These are phyloP conservation scores for Montipora capitata DNA, from an alignment of 92 coral and sea anemone species.

Conservation along the genomic window DNA sequence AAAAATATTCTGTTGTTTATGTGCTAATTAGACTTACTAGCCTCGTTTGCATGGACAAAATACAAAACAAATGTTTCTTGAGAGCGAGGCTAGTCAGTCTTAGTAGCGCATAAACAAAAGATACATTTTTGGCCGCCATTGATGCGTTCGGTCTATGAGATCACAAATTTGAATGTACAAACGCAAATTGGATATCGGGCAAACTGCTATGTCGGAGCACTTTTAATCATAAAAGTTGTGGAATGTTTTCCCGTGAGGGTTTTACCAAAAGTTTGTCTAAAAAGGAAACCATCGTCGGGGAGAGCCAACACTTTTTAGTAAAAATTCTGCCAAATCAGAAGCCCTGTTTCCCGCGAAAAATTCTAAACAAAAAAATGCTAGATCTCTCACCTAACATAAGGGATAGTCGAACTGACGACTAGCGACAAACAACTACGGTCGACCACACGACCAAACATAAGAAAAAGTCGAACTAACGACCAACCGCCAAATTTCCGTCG, in stretches of 20 bases:
- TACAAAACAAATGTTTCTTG: too few relatives aligned
- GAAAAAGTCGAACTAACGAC: neutral
- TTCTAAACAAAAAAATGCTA: slow-evolving; percentile 18
- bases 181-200: slow-evolving; percentile 55
- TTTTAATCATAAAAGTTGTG: slow-evolving; percentile 36
- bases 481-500: neutral
- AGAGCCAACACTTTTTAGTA: slow-evolving; percentile 5
- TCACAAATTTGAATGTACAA: slow-evolving; percentile 59
- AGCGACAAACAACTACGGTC: slow-evolving; percentile 4
- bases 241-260: slow-evolving; percentile 52
- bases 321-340: slow-evolving; percentile 52
- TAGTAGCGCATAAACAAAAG: too few relatives aligned
- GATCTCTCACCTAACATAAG: slow-evolving; percentile 16
- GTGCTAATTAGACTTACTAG: too few relatives aligned
- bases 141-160: neutral
- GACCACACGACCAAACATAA: neutral
- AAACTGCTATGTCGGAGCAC: slow-evolving; percentile 10
- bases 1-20: too few relatives aligned
- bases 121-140: too few relatives aligned
- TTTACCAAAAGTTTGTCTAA: slow-evolving; percentile 63
- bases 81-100: too few relatives aligned
- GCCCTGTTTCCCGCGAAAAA: slow-evolving; percentile 47
- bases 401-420: slow-evolving; percentile 6
- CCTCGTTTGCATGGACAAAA: too few relatives aligned
- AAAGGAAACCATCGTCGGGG: slow-evolving; percentile 30